These are phyloP conservation scores for Dicyrtoma fusca DNA, from an alignment of 2,888 invertebrate species.

Conservation along the genomic window DNA sequence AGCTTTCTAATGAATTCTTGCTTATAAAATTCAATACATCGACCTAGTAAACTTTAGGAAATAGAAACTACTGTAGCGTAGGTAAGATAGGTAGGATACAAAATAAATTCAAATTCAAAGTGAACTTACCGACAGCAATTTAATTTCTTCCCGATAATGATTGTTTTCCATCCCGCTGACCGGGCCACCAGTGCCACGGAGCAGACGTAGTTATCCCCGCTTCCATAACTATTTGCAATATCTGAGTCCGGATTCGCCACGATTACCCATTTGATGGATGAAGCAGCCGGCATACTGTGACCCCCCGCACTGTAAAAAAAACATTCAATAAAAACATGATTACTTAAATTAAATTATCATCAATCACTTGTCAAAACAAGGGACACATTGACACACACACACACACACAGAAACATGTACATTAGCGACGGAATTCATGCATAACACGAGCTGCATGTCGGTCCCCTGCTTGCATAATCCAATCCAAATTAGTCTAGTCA, in stretches of 20 bases:
- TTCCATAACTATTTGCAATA: constrained; percentile 34
- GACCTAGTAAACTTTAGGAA: too few species aligned
- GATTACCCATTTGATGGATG: constrained; percentile 54
- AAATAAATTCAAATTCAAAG: not conserved
- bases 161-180: constrained; percentile 56
- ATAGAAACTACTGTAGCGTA: too few species aligned
- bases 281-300: constrained; percentile 47
- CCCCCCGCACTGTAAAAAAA: constrained; percentile 45
- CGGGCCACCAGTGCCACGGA: constrained; percentile 53
- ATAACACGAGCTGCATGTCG: too few species aligned
- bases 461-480: too few species aligned
- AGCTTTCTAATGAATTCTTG: too few species aligned
- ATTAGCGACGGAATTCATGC: too few species aligned
- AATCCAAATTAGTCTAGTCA: too few species aligned
- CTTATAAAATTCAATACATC: too few species aligned
- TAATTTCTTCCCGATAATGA: constrained; percentile 56
- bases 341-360: constrained; percentile 32
- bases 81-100: too few species aligned
- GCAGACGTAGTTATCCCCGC: constrained; percentile 53
- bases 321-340: constrained; percentile 11
- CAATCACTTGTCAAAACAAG: not conserved
- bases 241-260: constrained; percentile 53
- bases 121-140: constrained; percentile 56
- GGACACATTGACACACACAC: too few species aligned
- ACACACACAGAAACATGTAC: too few species aligned